Percentiles rank a stretch among this genome's conserved stretches.
phyloP scores from a whole-genome alignment of 2,888 invertebrate genomes.

The Escarpia spicata region DNA sequence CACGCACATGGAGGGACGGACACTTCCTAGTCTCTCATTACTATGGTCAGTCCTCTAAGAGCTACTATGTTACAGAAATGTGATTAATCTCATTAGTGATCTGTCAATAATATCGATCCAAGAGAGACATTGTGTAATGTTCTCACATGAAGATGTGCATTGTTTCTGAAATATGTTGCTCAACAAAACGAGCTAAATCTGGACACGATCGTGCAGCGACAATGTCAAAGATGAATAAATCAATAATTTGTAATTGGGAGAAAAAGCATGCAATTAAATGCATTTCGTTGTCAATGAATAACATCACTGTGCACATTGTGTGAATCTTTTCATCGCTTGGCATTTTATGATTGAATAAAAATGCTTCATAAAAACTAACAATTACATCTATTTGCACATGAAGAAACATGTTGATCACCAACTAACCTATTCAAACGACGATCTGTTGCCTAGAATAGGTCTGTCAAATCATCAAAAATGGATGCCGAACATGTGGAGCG shows the following conservation, averaged over 20 bases:
- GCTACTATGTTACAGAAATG: not conserved
- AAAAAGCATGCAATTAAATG: not conserved
- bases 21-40: not conserved
- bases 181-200: not conserved
- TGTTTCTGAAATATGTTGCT: not conserved
- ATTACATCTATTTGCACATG: too few species aligned
- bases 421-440: too few species aligned
- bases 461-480: too few species aligned
- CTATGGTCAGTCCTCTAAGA: not conserved
- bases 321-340: not conserved
- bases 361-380: not conserved
- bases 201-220: not conserved
- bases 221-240: not conserved
- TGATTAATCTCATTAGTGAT: conserved; percentile 3
- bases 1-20: not conserved
- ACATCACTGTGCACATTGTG: not conserved
- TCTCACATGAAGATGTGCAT: not conserved
- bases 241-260: not conserved
- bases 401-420: too few species aligned
- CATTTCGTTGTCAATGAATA: not conserved
- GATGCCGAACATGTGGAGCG: too few species aligned
- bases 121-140: not conserved
- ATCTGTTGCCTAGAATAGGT: too few species aligned
- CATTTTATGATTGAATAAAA: not conserved
- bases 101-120: not conserved